These are phyloP conservation scores for Phenganax subtilis DNA, from an alignment of 92 coral and sea anemone genomes.

Conservation along the genomic window DNA sequence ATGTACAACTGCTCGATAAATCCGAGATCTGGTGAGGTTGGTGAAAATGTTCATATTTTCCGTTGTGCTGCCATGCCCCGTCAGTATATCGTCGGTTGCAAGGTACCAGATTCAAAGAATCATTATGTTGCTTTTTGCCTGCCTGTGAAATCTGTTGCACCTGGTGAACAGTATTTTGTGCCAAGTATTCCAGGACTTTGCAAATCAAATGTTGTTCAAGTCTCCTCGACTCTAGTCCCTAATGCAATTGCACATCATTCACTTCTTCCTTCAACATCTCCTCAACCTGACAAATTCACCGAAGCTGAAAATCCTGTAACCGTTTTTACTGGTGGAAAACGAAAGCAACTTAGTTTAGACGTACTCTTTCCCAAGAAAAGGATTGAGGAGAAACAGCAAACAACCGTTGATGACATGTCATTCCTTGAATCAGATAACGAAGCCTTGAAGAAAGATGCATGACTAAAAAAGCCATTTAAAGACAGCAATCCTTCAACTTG, in stretches of 20 bases:
- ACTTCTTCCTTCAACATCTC: constrained; percentile 16
- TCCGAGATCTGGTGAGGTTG: neutral
- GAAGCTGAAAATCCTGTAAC: constrained; percentile 16
- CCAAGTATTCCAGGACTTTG: constrained; percentile 35
- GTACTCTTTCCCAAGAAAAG: constrained; percentile 34
- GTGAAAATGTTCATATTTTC: constrained; percentile 26
- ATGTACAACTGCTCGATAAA: too few species aligned
- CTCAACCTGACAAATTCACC: neutral
- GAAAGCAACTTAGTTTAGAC: constrained; percentile 39
- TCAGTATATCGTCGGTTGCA: constrained; percentile 26
- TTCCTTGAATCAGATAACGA: constrained; percentile 2
- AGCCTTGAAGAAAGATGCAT: too few species aligned
- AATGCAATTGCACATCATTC: constrained; percentile 19
- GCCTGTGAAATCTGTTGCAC: constrained; percentile 21
- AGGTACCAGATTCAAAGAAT: constrained; percentile 30
- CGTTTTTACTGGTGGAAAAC: constrained; percentile 19
- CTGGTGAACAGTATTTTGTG: constrained; percentile 30
- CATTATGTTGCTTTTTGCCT: constrained; percentile 40
- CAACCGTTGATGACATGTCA: neutral
- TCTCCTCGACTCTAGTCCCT: constrained; percentile 10
- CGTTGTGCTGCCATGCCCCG: constrained; percentile 42
- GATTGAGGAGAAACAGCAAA: constrained; percentile 36
- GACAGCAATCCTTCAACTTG: constrained; percentile 7
- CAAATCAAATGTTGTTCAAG: neutral
- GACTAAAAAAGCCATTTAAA: too few species aligned